A percentile compares a stretch with the other conserved stretches of the same genome.
Conservation (phyloP, 2,113 vertebrate species). For the Turdus rufiventris region DNA sequence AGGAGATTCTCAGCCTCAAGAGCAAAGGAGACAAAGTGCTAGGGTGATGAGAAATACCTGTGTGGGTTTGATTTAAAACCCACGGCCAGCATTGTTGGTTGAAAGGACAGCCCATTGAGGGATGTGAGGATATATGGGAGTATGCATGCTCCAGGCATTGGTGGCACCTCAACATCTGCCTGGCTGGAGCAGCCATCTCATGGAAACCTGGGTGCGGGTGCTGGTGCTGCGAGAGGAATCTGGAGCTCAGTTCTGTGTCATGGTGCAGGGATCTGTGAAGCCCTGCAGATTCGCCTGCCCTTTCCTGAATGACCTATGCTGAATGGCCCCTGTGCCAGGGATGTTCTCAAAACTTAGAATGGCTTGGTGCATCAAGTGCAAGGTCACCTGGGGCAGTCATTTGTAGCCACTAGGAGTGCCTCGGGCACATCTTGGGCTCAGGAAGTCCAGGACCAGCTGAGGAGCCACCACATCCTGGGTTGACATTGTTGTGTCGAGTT, state of each 20-base stretch:
- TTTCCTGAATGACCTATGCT: neutral
- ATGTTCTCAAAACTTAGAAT: neutral
- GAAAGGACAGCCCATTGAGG: neutral
- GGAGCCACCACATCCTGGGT: neutral
- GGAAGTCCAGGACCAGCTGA: neutral
- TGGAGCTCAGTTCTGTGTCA: neutral
- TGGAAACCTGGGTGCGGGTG: neutral
- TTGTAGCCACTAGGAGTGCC: accelerated
- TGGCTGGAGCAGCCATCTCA: neutral
- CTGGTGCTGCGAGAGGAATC: neutral
- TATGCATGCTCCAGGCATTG: accelerated
- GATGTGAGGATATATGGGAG: accelerated
- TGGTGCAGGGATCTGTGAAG: neutral
- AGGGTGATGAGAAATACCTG: accelerated
- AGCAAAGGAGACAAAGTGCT: neutral
- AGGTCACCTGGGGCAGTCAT: neutral
- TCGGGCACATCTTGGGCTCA: accelerated
- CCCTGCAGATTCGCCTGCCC: accelerated
- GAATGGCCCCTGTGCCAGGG: neutral
- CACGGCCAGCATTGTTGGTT: accelerated
- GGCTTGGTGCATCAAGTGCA: neutral
- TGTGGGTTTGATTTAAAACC: neutral
- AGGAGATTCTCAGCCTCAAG: neutral
- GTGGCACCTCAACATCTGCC: neutral
- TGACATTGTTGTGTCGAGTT: accelerated